phyloP scores from a whole-genome alignment of 2,888 invertebrate species.

The Protodeltote pygarga region DNA sequence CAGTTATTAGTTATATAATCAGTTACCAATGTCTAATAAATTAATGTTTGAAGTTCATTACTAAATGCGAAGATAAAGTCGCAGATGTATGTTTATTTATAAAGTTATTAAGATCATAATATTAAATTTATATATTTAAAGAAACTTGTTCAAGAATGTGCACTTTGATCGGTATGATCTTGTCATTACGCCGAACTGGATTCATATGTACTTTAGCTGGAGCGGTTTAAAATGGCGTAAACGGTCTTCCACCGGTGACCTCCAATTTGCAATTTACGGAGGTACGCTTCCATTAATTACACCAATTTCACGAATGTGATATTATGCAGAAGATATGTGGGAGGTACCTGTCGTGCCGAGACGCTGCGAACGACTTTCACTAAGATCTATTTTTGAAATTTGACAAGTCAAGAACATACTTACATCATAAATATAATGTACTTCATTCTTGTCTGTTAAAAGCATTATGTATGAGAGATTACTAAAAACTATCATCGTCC shows the following conservation, averaged over 20 bases:
- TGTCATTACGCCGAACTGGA: not conserved
- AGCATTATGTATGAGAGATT: slow-evolving; percentile 1
- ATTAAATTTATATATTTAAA: no score
- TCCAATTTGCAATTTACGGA: slow-evolving; percentile 32
- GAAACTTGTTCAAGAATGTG: not conserved
- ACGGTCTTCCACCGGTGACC: slow-evolving; percentile 47
- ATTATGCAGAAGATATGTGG: slow-evolving; percentile 19
- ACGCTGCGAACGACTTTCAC: slow-evolving; percentile 24
- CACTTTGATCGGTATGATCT: not conserved
- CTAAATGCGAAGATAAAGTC: no score
- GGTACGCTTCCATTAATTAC: slow-evolving; percentile 26
- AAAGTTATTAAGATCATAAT: no score
- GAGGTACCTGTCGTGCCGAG: slow-evolving; percentile 16
- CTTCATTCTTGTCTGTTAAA: slow-evolving; percentile 1
- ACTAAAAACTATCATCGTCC: slow-evolving; percentile 5
- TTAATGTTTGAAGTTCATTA: no score
- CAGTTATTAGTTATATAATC: no score
- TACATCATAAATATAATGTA: slow-evolving; percentile 1
- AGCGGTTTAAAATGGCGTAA: slow-evolving; percentile 60
- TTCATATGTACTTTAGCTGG: slow-evolving; percentile 38
- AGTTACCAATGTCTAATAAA: no score
- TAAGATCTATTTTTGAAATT: slow-evolving; percentile 30
- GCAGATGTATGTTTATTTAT: no score
- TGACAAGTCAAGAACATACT: slow-evolving; percentile 17
- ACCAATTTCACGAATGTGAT: slow-evolving; percentile 17